Evolutionary conservation across 2,797 vertebrate species (phyloP), one percentile per base, ranked within the genome.

Genomic region (Erithacus rubecula): DNA sequence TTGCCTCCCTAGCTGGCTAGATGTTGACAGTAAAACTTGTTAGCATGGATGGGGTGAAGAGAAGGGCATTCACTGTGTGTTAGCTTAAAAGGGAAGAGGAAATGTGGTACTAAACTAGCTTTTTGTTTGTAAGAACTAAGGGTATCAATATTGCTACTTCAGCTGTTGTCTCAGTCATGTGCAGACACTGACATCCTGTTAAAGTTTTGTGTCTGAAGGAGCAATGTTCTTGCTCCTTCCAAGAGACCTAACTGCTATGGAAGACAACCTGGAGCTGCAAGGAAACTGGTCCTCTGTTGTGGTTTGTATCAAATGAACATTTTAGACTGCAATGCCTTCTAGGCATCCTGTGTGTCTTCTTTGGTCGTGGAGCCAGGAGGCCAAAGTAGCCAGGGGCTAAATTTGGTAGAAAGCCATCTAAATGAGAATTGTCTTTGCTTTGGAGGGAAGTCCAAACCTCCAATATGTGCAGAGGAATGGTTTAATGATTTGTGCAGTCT

Each of bases 361-460:
- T 74, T 49, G 64, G 29, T 32, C 4, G 3, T 0, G 5, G 29
- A 89, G 8, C n/a, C 16, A 22, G 51, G 43, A 92, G 89, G 15
- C 15, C 32, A 83, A 53, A 70, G 37, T 19, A 64, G 24, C 60
- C 11, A 29, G 29, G 6, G 32, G 29, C 29, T 70, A 67, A 59
- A 32, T 76, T 83, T 90, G 34, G 12, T 55, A 22, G 43, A 56
- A 91, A 65, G 12, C 14, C 19, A 9, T 68, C 26, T 71, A 37
- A 72, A 80, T 62, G 16, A 58, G 72, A 92, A 36, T 41, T 41
- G 11, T 41, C n/a, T 80, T 83, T 89, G 47, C 52, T 89, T 67
- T 75, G 43, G 60, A 53, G 37, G 24, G 56, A 83, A 52, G 37
- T 13, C 30, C 27, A 77, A 68, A 32, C n/a, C 29, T 70, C 19